Evolutionary conservation across 2,797 vertebrate genomes (phyloP), one percentile per base, ranked within the genome.

Genomic region (Peromyscus attwateri): DNA sequence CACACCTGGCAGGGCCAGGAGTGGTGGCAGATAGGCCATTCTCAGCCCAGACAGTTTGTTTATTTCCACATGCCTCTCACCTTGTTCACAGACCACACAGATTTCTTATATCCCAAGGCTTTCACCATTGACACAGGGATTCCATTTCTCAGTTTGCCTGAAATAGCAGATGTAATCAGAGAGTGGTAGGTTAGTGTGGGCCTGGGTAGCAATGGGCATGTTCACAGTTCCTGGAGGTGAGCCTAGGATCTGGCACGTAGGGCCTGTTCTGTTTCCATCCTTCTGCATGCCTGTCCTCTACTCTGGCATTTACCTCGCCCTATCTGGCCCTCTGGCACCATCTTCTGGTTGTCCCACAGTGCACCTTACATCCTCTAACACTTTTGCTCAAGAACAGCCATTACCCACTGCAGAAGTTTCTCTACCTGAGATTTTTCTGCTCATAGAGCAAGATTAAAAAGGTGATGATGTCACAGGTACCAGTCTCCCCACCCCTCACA

Each of bases 121-220:
- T 95, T 91, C 55, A 70, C 11, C 2, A 96, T 31, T 0, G 76
- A 14, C 73, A 98, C 1, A 0, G 43, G 21, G 46, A 98, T 37
- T 60, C 97, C 97, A 0, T 76, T 3, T 77, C 92, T 94, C 89
- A 98, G 29, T 93, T 95, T 96, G 62, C 91, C 98, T 98, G 95
- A 95, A 98, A 97, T 46, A 62, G 84, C 3, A 91, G 95, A 90
- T 1, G 13, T 37, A n/a, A 60, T 93, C 52, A 93, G 85, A 91
- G 40, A 34, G 29, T 8, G 34, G 40, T 23, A 75, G 82, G 23
- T 25, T 40, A 37, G 6, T 12, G 34, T 43, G 27, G 70, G 31
- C 1, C 2, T 52, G 57, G 81, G 81, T 29, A 17, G 71, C 14
- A 12, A 2, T 0, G 13, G 70, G 62, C 37, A 55, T n/a, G 23